Evolutionary conservation across 2,888 invertebrate genomes (phyloP).

Genomic region (Cryptus armator): DNA sequence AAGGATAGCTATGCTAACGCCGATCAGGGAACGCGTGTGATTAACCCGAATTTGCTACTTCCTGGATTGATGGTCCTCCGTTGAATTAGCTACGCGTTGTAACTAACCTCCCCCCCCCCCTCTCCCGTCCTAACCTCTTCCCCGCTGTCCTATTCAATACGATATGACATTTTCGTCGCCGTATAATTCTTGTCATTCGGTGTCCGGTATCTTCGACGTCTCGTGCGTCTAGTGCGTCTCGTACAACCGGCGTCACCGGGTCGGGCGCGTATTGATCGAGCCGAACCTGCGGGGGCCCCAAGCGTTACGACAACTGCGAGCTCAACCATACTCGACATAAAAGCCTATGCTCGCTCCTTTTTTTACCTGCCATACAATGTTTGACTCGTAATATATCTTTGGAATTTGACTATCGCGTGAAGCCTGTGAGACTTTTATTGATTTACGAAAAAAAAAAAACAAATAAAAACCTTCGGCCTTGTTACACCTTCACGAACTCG

Average conservation of each 20-base stretch:
- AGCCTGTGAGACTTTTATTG: too few relatives aligned
- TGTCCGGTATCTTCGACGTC: background rate
- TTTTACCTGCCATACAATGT: too few relatives aligned
- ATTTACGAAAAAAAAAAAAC: background rate
- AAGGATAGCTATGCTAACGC: background rate
- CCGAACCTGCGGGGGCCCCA: constrained; percentile 42
- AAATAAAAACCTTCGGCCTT: background rate
- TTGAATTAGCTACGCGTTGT: constrained; percentile 2
- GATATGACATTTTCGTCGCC: background rate
- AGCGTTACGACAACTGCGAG: constrained; percentile 37
- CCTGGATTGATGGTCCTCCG: constrained; percentile 66
- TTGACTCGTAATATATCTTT: too few relatives aligned
- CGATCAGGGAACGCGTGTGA: constrained; percentile 70
- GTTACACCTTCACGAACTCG: too few relatives aligned
- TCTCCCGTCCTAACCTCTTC: too few relatives aligned
- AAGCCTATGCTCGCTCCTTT: background rate
- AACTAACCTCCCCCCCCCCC: background rate
- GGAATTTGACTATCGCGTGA: too few relatives aligned
- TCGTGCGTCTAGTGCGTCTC: constrained; percentile 50
- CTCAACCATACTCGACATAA: background rate
- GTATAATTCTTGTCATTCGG: background rate
- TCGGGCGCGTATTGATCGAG: constrained; percentile 69
- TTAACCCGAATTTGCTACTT: constrained; percentile 78
- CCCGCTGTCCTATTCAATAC: background rate
- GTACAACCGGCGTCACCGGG: constrained; percentile 62